phyloP scores from a whole-genome alignment of 30 jellyfish, hydroid and myxozoan genomes.

The Hydra vulgaris region DNA sequence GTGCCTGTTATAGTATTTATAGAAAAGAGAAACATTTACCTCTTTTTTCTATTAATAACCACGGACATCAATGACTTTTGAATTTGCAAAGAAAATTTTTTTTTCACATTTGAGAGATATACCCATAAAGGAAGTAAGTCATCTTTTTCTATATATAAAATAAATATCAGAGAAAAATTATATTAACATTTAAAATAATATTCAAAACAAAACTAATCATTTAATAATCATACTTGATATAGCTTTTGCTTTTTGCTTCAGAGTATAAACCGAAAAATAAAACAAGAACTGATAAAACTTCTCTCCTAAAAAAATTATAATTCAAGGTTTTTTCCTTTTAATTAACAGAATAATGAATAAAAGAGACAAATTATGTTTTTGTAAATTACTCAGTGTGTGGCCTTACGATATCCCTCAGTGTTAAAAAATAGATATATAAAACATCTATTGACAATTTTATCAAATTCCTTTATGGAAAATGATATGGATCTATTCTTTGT shows the following conservation, averaged over 20 bases:
- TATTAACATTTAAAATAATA: neutral
- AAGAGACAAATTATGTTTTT: too few species aligned
- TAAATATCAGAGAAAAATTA: neutral
- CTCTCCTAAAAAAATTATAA: neutral
- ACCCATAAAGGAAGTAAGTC: constrained; percentile 7
- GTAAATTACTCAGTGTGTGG: too few species aligned
- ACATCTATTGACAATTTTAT: too few species aligned
- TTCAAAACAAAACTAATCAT: neutral
- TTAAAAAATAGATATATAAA: too few species aligned
- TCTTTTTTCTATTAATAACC: neutral
- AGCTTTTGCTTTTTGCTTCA: constrained; percentile 12
- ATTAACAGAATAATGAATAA: too few species aligned
- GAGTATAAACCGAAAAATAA: constrained; percentile 8
- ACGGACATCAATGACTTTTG: neutral
- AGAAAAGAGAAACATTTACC: too few species aligned
- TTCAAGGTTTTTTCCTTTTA: too few species aligned
- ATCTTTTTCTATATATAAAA: neutral
- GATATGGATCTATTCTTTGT: too few species aligned
- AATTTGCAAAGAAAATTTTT: neutral
- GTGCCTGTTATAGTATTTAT: too few species aligned
- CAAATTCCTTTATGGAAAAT: too few species aligned
- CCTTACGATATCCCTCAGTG: too few species aligned
- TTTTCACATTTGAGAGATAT: neutral
- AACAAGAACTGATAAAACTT: constrained; percentile 3
- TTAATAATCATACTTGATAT: constrained; percentile 1